Evolutionary conservation across 2,888 invertebrate genomes (phyloP), one percentile per base, ranked within the genome.

Genomic region (Thymelicus sylvestris): DNA sequence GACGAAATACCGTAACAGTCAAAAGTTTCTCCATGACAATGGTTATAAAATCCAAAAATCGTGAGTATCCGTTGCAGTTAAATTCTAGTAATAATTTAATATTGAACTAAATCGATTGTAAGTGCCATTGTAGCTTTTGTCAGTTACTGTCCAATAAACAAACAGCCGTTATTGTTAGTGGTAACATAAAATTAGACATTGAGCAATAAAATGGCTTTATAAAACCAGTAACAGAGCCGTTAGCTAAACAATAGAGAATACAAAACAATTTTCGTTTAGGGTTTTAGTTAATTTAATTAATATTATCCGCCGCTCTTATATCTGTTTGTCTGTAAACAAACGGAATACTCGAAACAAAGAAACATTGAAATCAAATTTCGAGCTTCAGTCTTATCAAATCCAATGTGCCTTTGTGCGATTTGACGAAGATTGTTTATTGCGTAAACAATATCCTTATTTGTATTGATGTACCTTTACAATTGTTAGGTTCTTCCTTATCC

Each of bases 291-390:
- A 12, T 44, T 92, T 91, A 92, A 91, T 87, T 87, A 85, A 89
- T 91, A 89, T 89, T 87, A 88, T 91, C 86, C 15, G 19, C 52
- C 57, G 38, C 39, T 61, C 50, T n/a, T 50, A n/a, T 24, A 31
- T 67, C n/a, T 59, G 57, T 44, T 31, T 59, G 57, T 44, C 61
- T 61, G 31, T 39, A 3, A 31, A 60, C 41, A 62, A 50, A 62
- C 41, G 19, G 61, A 61, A 52, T 67, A 62, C 61, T 61, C 81
- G 77, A 84, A 88, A 90, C 91, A 89, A 90, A 92, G 88, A 88
- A 86, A 83, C 82, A 79, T 83, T 83, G 84, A 89, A 92, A 92
- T 93, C 90, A 92, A 93, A 92, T 93, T 92, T 92, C 93, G 90
- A 90, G 83, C 81, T 84, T 87, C 5, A 31, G 90, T 89, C 91